Evolutionary conservation across 2,888 invertebrate genomes (phyloP), one percentile per base, ranked within the genome.

Genomic region (Caenorhabditis parvicauda): DNA sequence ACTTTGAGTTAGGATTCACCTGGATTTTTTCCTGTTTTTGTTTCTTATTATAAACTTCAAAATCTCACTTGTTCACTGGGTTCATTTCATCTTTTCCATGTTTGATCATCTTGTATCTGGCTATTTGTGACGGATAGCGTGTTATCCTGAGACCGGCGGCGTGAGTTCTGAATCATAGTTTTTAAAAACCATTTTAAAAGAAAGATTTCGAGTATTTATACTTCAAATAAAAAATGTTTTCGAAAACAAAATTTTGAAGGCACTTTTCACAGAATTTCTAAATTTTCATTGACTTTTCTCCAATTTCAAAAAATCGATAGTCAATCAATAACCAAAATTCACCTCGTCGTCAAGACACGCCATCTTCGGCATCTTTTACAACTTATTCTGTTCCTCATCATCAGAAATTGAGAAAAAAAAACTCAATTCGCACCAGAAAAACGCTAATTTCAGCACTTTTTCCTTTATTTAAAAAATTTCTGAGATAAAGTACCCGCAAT

Each of bases 51-150:
- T 29, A 37, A 45, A 19, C 12, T n/a, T n/a, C n/a, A 52, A 43
- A 48, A 49, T 55, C 73, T 56, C 46, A 81, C 73, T 63, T 61
- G 46, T 81, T 81, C 29, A 74, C 89, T 14, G 92, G 92, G 85
- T 92, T 94, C 38, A 63, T 64, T 12, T 61, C 3, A 74, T 91
- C 90, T 79, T 90, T 90, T 76, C 88, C 88, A 84, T 98, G 98
- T 74, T 88, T 88, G 69, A 96, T 86, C 96, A 96, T 96, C 67
- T 90, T 91, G 84, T 98, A 98, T 29, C 94, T 87, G 0, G 95
- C 95, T 69, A 96, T 88, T 61, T 89, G 89, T 70, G 89, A 87
- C 46, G 92, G 91, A 82, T 95, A 96, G 70, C 96, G 87, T 19
- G 91, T 89, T 82, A 98, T 90, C 82, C 90, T 90, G 67, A 90